phyloP scores from a whole-genome alignment of 2,113 vertebrate species.

The Sinocyclocheilus anophthalmus region DNA sequence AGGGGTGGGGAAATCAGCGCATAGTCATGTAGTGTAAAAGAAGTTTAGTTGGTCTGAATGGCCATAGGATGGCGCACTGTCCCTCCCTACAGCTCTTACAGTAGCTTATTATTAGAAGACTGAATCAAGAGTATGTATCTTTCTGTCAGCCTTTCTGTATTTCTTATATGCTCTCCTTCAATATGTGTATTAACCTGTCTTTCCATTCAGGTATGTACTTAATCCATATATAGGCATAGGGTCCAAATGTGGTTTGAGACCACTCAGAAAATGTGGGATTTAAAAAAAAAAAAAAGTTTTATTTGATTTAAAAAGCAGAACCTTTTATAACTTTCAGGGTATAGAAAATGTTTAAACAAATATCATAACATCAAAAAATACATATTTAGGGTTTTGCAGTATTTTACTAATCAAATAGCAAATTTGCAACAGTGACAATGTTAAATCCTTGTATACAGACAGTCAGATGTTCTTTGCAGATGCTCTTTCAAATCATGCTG shows the following conservation, averaged over 20 bases:
- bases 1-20: neutral
- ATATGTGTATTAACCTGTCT: neutral
- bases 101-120: neutral
- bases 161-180: neutral
- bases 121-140: neutral
- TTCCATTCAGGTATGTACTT: neutral
- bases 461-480: neutral
- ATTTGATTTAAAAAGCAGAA: no score
- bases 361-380: neutral
- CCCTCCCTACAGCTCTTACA: neutral
- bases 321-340: no score
- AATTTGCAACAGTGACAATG: neutral
- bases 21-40: neutral
- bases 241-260: neutral
- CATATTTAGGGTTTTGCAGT: neutral
- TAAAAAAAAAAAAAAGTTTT: no score
- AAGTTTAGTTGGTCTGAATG: neutral
- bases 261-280: neutral
- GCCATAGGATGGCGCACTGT: constrained; percentile 23
- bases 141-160: neutral
- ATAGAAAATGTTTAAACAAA: no score
- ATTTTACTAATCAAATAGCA: neutral
- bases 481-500: neutral
- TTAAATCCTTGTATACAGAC: neutral
- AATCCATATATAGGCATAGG: neutral